A percentile compares a stretch with the other conserved stretches of the same genome.
These are phyloP conservation scores for Glareola pratincola DNA, from an alignment of 2,113 vertebrate species.

Conservation along the genomic window DNA sequence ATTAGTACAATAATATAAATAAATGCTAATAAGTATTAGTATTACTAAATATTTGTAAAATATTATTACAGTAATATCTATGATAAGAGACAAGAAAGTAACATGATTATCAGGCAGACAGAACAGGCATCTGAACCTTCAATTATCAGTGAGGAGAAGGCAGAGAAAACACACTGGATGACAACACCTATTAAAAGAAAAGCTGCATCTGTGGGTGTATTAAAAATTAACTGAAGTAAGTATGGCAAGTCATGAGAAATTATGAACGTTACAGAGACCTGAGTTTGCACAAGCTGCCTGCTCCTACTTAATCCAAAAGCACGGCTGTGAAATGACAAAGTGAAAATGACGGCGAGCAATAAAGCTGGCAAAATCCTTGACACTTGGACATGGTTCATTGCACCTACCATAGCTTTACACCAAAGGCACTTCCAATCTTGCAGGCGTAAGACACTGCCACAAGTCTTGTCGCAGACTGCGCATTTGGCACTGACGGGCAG, in stretches of 20 bases:
- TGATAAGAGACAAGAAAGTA: background rate
- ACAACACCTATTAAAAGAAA: background rate
- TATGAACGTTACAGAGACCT: background rate
- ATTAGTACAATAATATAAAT: background rate
- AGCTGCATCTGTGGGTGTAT: background rate
- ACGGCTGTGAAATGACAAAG: background rate
- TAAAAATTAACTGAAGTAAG: background rate
- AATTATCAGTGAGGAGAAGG: background rate
- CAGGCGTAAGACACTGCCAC: slow-evolving; percentile 93
- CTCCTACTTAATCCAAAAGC: background rate
- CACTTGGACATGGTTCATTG: background rate
- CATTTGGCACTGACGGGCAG: slow-evolving; percentile 97
- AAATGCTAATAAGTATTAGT: background rate
- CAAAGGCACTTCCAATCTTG: slow-evolving; percentile 99
- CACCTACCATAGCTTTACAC: slow-evolving; percentile 96
- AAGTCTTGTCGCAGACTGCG: slow-evolving; percentile 96
- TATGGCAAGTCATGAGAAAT: background rate
- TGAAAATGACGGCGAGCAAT: background rate
- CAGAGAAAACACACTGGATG: background rate
- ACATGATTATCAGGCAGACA: background rate
- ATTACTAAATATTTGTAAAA: background rate
- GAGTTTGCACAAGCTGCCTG: background rate
- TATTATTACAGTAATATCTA: background rate
- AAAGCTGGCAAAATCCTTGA: background rate
- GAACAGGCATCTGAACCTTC: background rate